Base-by-base conservation (phyloP, 2,797 vertebrate species). In the Echiichthys vipera region DNA sequence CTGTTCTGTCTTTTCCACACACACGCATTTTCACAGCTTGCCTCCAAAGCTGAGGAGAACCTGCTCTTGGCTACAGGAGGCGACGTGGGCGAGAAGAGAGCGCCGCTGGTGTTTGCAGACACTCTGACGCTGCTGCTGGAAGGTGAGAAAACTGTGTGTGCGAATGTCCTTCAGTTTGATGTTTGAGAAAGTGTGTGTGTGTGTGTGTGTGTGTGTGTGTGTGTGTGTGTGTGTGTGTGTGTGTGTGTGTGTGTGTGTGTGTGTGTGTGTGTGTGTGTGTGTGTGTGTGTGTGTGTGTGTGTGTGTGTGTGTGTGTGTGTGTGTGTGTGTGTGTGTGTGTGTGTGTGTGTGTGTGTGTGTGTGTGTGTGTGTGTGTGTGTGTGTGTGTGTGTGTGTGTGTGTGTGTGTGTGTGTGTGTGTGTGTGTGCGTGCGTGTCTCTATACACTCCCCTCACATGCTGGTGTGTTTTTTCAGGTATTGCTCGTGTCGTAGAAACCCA, bases 401-500 rank as follows among this genome's bases (percentile, higher is more conserved):
- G 32, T 50, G 9, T 51, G 0, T 32, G 9, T 5, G 5, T 40
- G 1, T 5, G 0, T 42, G 32, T 15, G 5, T 3, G 17, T 54
- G 18, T 63, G 7, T 37, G 32, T 36, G 43, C 30, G 43, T n/a
- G n/a, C n/a, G n/a, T n/a, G n/a, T n/a, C n/a, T n/a, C n/a, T n/a
- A 36, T 22, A 5, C 12, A 45, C 50, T 39, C 56, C 42, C 15
- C 14, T 50, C 2, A 43, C 3, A 2, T 5, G 20, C 20, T 24
- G 5, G 3, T 45, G 22, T 75, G 36, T 55, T 18, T 81, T 72
- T 27, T 29, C 88, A 99, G 98, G 98, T 37, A 99, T 99, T 6
- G 98, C 98, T 76, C 96, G 97, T 3, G 93, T 99, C 18, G 94
- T 99, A 71, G 98, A 99, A 93, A 99, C 97, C 3, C 97, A 99